Percentiles rank a stretch among this genome's conserved stretches.
Evolutionary conservation across 2,113 vertebrate genomes (phyloP).

Genomic region (Lophura nycthemera): DNA sequence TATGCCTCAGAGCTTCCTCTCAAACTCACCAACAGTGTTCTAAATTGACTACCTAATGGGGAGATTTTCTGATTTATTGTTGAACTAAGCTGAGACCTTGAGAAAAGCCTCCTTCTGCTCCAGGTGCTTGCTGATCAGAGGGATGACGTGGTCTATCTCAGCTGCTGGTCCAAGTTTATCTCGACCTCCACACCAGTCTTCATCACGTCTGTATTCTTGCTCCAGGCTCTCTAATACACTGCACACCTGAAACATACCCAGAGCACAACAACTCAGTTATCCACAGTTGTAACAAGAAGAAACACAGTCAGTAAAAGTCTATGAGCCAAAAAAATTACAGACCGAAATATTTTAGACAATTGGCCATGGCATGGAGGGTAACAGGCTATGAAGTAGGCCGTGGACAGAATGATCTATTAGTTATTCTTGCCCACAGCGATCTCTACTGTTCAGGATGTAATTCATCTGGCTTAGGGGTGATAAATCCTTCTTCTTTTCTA

Average conservation of each 20-base stretch:
- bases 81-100: constrained; percentile 74
- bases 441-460: neutral
- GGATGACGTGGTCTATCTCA: constrained; percentile 93
- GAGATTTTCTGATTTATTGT: neutral
- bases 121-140: constrained; percentile 97
- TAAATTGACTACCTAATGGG: neutral
- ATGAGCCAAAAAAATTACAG: neutral
- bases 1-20: neutral
- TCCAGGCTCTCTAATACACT: constrained; percentile 96
- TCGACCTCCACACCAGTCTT: constrained; percentile 97
- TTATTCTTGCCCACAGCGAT: neutral
- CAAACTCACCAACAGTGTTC: neutral
- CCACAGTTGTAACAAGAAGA: neutral
- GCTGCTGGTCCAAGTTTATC: constrained; percentile 90
- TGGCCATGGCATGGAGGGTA: neutral
- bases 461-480: neutral
- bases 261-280: neutral
- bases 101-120: constrained; percentile 99
- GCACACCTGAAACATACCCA: constrained; percentile 85
- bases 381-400: neutral
- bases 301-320: neutral
- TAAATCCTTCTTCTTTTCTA: neutral
- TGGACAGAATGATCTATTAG: neutral
- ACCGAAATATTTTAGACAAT: neutral
- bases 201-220: constrained; percentile 95